Evolutionary conservation across 2,888 invertebrate genomes (phyloP).

Genomic region (Xanthorhoe spadicearia): DNA sequence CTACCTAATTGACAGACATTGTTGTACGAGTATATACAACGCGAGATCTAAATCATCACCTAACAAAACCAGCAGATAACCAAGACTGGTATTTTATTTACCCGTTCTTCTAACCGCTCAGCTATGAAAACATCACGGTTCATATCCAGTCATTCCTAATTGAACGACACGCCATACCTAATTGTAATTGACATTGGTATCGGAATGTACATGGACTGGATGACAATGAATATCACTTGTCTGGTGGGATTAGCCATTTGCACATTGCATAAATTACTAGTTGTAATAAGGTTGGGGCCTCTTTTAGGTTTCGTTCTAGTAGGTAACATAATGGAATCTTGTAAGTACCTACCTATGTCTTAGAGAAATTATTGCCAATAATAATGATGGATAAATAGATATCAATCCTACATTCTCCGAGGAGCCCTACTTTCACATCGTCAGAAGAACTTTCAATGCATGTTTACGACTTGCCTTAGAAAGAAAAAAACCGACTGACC

Average conservation of each 20-base stretch:
- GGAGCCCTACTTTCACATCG: too few relatives aligned
- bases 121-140: background rate
- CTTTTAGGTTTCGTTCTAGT: constrained; percentile 8
- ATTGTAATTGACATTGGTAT: constrained; percentile 28
- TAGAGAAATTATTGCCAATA: too few relatives aligned
- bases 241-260: constrained; percentile 34
- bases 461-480: too few relatives aligned
- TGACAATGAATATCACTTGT: constrained; percentile 36
- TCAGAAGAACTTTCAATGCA: too few relatives aligned
- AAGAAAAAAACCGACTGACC: too few relatives aligned
- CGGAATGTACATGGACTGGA: constrained; percentile 33
- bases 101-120: background rate
- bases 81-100: background rate
- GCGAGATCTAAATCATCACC: background rate
- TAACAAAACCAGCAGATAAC: background rate
- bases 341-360: background rate
- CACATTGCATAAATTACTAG: constrained; percentile 34
- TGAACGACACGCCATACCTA: constrained; percentile 24
- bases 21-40: too few relatives aligned
- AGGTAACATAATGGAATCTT: background rate
- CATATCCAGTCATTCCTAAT: constrained; percentile 18
- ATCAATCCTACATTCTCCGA: too few relatives aligned
- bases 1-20: too few relatives aligned
- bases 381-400: too few relatives aligned
- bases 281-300: constrained; percentile 17